Percentiles rank a stretch among this genome's conserved stretches.
Conservation (phyloP, 1,140 invertebrate genomes). For the Drosophila melanica region DNA sequence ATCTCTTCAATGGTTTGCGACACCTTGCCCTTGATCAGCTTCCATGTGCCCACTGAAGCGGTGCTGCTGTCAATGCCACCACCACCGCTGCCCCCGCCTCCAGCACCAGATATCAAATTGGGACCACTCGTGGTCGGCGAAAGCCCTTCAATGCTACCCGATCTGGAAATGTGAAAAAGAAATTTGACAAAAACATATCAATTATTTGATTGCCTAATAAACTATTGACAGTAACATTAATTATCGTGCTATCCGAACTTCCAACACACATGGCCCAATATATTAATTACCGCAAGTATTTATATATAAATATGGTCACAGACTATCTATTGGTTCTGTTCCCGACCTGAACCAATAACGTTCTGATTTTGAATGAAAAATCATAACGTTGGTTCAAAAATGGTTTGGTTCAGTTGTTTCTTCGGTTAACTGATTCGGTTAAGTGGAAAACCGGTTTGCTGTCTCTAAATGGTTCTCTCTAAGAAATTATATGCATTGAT, state of each 20-base stretch:
- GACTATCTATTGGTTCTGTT: too few species aligned
- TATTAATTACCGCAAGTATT: too few species aligned
- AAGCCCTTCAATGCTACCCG: constrained; percentile 74
- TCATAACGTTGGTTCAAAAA: too few species aligned
- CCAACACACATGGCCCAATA: too few species aligned
- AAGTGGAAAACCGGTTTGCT: too few species aligned
- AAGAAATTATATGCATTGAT: too few species aligned
- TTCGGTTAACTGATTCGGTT: too few species aligned
- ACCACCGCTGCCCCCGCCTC: constrained; percentile 23
- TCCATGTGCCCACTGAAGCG: constrained; percentile 75
- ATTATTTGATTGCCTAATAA: neutral
- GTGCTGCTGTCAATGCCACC: constrained; percentile 29
- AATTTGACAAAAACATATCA: constrained; percentile 27
- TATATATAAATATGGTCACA: too few species aligned
- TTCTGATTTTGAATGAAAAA: too few species aligned
- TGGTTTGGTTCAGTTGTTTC: too few species aligned
- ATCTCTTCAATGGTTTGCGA: constrained; percentile 83
- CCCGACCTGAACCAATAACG: too few species aligned
- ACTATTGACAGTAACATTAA: neutral
- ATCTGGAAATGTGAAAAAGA: constrained; percentile 52
- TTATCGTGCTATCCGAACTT: neutral
- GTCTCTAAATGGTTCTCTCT: too few species aligned
- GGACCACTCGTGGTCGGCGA: constrained; percentile 71
- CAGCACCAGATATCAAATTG: constrained; percentile 59
- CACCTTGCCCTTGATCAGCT: constrained; percentile 82